Evolutionary conservation across 2,113 vertebrate genomes (phyloP).

Genomic region (Catharus bicknelli): DNA sequence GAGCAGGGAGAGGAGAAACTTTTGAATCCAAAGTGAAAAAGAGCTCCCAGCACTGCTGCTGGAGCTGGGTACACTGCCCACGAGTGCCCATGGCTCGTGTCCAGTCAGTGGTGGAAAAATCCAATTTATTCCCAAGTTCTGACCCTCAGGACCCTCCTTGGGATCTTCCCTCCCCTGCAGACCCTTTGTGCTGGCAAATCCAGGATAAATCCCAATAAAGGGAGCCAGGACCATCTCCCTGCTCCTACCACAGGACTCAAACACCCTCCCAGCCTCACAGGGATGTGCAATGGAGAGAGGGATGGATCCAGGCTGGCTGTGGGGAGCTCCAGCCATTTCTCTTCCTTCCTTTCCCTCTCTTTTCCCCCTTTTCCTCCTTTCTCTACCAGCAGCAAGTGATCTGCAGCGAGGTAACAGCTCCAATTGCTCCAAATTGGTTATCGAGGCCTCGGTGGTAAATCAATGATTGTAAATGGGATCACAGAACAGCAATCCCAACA

Average conservation of each 20-base stretch:
- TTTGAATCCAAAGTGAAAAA: neutral
- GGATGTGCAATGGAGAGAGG: fast-evolving
- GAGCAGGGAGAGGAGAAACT: neutral
- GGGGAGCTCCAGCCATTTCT: neutral
- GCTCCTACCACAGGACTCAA: fast-evolving
- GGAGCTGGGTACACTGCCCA: neutral
- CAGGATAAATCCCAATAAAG: neutral
- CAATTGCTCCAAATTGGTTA: conserved; percentile 40
- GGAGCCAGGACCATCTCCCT: neutral
- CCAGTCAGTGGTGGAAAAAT: fast-evolving
- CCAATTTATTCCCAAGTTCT: neutral
- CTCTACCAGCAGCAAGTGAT: neutral
- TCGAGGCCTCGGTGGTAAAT: conserved; percentile 38
- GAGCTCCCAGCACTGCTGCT: fast-evolving
- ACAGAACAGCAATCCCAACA: neutral
- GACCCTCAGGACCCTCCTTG: neutral
- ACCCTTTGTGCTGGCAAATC: neutral
- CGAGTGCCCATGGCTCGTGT: fast-evolving
- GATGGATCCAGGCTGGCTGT: neutral
- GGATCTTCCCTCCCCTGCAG: neutral
- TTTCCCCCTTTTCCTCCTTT: neutral
- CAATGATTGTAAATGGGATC: conserved; percentile 44
- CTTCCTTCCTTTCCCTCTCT: neutral
- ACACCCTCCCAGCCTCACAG: fast-evolving
- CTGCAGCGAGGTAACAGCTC: neutral